Evolutionary conservation across 2,888 invertebrate species (phyloP).

Genomic region (Dryobotodes eremita): DNA sequence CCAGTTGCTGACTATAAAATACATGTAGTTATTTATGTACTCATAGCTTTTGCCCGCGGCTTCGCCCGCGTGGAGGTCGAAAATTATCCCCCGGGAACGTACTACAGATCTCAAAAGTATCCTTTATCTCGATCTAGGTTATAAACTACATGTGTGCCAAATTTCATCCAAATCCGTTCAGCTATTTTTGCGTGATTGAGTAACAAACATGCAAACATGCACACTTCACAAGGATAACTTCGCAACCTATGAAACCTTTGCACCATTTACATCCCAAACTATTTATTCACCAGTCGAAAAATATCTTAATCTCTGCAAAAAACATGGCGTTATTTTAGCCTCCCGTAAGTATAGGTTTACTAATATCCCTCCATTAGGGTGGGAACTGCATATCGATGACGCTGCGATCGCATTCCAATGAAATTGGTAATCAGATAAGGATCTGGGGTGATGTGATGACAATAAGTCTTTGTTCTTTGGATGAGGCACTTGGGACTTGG

Average conservation of each 20-base stretch:
- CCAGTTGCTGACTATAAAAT: neutral
- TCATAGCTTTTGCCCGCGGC: neutral
- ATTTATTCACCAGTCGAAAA: slow-evolving; percentile 56
- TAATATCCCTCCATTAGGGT: slow-evolving; percentile 84
- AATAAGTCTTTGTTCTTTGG: slow-evolving; percentile 68
- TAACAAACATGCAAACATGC: too few relatives aligned
- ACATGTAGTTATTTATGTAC: neutral
- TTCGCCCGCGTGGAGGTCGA: too few relatives aligned
- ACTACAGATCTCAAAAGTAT: too few relatives aligned
- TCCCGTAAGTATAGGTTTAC: slow-evolving; percentile 73
- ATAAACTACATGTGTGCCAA: too few relatives aligned
- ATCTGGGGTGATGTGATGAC: slow-evolving; percentile 73
- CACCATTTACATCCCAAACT: slow-evolving; percentile 31
- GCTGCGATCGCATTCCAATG: slow-evolving; percentile 85
- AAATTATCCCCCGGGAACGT: too few relatives aligned
- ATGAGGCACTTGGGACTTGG: slow-evolving; percentile 69
- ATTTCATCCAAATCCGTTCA: too few relatives aligned
- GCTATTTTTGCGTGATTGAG: too few relatives aligned
- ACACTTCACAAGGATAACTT: too few relatives aligned
- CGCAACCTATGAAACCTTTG: too few relatives aligned
- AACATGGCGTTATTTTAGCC: slow-evolving; percentile 72
- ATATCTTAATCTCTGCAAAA: slow-evolving; percentile 61
- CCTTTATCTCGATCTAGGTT: too few relatives aligned
- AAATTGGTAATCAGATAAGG: slow-evolving; percentile 88
- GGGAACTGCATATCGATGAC: slow-evolving; percentile 83